phyloP scores from a whole-genome alignment of 2,113 vertebrate species.

The Oryzias melastigma region DNA sequence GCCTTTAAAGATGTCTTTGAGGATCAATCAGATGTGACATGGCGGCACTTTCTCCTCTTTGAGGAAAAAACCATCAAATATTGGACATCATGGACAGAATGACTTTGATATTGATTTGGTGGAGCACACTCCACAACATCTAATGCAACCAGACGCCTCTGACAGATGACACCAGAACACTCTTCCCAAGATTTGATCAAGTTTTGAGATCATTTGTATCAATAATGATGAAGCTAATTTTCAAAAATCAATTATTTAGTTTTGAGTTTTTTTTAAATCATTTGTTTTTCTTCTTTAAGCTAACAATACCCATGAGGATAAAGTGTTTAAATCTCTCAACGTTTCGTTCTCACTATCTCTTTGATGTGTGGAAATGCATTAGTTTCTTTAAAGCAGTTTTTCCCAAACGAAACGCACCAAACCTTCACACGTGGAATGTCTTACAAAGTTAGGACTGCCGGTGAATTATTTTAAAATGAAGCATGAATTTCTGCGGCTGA shows the following conservation, averaged over 20 bases:
- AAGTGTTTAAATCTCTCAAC: conserved; percentile 22
- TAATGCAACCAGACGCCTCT: neutral
- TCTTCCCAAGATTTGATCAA: too few species aligned
- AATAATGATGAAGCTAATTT: too few species aligned
- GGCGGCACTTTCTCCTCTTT: too few species aligned
- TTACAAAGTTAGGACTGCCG: conserved; percentile 15
- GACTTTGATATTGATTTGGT: neutral
- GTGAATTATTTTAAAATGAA: conserved; percentile 53
- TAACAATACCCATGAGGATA: conserved; percentile 1
- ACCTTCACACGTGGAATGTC: conserved; percentile 9
- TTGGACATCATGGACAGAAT: neutral
- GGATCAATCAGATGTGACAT: too few species aligned
- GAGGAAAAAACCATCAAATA: too few species aligned
- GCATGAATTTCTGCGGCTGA: conserved; percentile 42
- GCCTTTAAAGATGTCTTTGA: too few species aligned
- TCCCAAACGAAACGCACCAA: conserved; percentile 29
- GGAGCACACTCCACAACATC: neutral
- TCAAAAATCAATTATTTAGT: neutral
- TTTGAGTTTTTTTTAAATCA: neutral
- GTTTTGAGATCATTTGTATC: too few species aligned
- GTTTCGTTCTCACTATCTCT: conserved; percentile 22
- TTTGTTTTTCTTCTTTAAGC: conserved; percentile 6
- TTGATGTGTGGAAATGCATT: conserved; percentile 55
- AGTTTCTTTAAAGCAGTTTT: conserved; percentile 60
- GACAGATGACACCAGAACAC: neutral